Base-by-base conservation (phyloP, 2,797 vertebrate genomes). In the Gouania willdenowi region DNA sequence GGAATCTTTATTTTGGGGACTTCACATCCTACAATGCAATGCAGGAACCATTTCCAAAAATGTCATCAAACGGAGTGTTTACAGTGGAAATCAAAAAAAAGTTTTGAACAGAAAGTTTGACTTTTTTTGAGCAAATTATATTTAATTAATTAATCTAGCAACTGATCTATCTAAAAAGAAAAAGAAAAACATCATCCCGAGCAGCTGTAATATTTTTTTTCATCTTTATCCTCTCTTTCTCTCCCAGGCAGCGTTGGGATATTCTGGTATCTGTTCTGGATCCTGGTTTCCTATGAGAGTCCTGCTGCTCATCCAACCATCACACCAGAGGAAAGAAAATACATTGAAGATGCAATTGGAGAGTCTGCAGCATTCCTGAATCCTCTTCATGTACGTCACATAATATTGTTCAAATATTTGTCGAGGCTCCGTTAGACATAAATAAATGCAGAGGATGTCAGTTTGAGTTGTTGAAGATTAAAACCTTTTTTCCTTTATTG, bases 311-410 rank as follows among this genome's bases (percentile, higher is more conserved):
- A 98, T 49, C 95, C 95, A 28, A 97, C 94, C 1, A 98, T 98
- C 79, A 84, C 92, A n/a, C 88, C 92, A 1, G 95, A 98, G 85
- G 95, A 98, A 69, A 91, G 93, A 55, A 91, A 90, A 77, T 98
- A 96, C 86, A 98, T 98, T 43, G 95, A 98, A 80, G 94, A 98
- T 41, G 95, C 95, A 67, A 98, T 98, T 10, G 95, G 95, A 75
- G 95, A 98, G 74, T 94, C 92, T 25, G 88, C 93, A 1, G 26
- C 83, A 4, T 90, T 94, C 66, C 87, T 92, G 59, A 92, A 94
- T 66, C 92, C 93, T 8, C 74, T 93, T 18, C 82, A 84, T 52
- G 94, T 95, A 70, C 0, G 43, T 4, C 9, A 2, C 5, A 4
- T 3, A 10, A 12, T 30, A 14, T 43, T 32, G 6, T 16, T 41